Evolutionary conservation across 2,888 invertebrate species (phyloP), one percentile per base, ranked within the genome.

Genomic region (Zhuqinia jingwanae): DNA sequence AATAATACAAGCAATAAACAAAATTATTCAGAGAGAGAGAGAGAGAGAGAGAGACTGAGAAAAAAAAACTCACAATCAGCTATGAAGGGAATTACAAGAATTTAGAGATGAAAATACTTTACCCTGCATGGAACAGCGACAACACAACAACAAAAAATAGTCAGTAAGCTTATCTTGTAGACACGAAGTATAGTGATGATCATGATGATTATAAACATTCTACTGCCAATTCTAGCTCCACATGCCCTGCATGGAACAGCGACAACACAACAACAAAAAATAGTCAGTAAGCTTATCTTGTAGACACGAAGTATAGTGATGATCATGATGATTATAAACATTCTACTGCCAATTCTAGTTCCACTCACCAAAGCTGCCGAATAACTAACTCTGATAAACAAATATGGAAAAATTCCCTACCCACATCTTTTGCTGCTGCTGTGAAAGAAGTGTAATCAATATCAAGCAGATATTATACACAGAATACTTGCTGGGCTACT

Each of bases 361-460:
- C 75, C 70, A 58, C 80, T 25, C n/a, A n/a, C n/a, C 73, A n/a
- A n/a, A n/a, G n/a, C 68, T 63, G 27, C 22, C 50, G 45, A 73
- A 73, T 73, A 50, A 73, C 50, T 8, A 27, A 73, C 17, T 73
- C 25, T 73, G 81, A 81, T 86, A 86, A 81, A 85, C 77, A 79
- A 86, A 85, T 80, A 85, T 58, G 85, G 83, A 65, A 76, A 78
- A 85, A 85, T 58, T 68, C 25, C 27, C 79, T 53, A 13, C 56
- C 36, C 30, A 77, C 76, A 58, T 36, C 3, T 58, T 30, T 22
- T 42, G 56, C 30, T 53, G 50, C 36, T 56, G 10, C 22, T 75
- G 27, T 6, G 6, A 11, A 45, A 36, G 68, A 79, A 30, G 17
- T 53, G 75, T 58, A 81, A 86, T 86, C 80, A 76, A 81, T 86